These are phyloP conservation scores for Ascidia mentula DNA, from an alignment of 23 tunicate species.

Conservation along the genomic window DNA sequence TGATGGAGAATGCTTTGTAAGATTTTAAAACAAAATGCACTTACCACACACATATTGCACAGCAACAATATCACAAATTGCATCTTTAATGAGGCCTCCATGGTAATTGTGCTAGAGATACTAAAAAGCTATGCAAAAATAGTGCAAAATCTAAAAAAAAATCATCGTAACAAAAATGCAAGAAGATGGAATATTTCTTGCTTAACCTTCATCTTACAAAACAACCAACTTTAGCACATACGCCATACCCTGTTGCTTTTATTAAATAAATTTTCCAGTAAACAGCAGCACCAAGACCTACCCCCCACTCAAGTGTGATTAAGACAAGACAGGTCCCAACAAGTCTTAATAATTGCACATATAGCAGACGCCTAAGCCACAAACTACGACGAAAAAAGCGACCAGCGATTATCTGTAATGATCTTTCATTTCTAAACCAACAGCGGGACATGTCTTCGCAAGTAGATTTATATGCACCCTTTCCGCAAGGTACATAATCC, in stretches of 20 bases:
- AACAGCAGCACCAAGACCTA: too few species aligned
- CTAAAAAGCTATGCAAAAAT: background rate
- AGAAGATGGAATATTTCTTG: too few species aligned
- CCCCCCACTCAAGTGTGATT: background rate
- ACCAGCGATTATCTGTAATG: too few species aligned
- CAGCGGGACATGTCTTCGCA: too few species aligned
- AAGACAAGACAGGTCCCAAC: background rate
- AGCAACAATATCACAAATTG: background rate
- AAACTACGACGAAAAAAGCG: background rate
- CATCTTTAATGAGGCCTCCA: background rate
- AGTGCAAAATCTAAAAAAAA: background rate
- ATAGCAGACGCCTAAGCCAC: background rate
- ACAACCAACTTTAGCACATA: too few species aligned
- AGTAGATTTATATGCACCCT: too few species aligned
- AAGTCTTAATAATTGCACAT: background rate
- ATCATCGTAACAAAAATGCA: too few species aligned
- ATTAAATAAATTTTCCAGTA: too few species aligned
- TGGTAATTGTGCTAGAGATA: background rate
- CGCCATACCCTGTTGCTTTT: too few species aligned
- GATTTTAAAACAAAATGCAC: background rate
- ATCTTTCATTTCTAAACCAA: too few species aligned
- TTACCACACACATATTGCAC: conserved; percentile 6
- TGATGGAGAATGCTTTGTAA: background rate
- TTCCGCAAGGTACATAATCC: background rate
- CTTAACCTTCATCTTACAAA: too few species aligned